Evolutionary conservation across 2,113 vertebrate genomes (phyloP), one percentile per base, ranked within the genome.

Genomic region (Otolemur garnettii): DNA sequence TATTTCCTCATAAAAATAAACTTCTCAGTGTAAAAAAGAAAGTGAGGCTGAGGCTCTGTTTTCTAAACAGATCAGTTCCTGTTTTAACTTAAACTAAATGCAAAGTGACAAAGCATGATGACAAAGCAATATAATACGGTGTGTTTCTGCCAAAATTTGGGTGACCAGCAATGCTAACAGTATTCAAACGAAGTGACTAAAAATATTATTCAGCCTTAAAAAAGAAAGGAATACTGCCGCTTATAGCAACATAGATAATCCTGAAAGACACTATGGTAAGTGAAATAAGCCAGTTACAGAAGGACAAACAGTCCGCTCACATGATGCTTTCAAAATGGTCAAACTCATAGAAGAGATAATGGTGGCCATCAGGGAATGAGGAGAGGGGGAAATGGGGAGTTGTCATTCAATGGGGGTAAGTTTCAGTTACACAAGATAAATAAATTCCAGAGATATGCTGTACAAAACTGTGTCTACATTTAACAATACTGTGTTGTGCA

Each of bases 21-120:
- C 15, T 57, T 92, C 87, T 82, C 7, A 21, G 4, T 80, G 55
- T 85, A 53, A 77, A 91, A 91, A 62, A n/a, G 30, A 84, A 88
- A 80, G 53, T 82, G 21, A 53, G 11, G 15, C 8, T 50, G 35
- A 90, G n/a, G 35, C 4, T 71, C 7, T 64, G 38, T 71, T 2
- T 91, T 82, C 18, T 35, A 11, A 92, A 71, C 7, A 53, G 6
- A 68, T 53, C 13, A n/a, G 7, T 71, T 93, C 11, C 35, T 88
- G 0, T n/a, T 35, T 59, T 80, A 42, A 87, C 33, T n/a, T 38
- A 53, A 95, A 79, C 9, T 53, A 71, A 81, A 50, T 17, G 21
- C 22, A 69, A 33, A 89, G 72, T 53, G 33, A 64, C 33, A 55
- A 33, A 64, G 60, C 35, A 81, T n/a, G 3, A 8, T 5, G 10